Evolutionary conservation across 2,113 vertebrate genomes (phyloP).

Genomic region (Salvelinus alpinus): DNA sequence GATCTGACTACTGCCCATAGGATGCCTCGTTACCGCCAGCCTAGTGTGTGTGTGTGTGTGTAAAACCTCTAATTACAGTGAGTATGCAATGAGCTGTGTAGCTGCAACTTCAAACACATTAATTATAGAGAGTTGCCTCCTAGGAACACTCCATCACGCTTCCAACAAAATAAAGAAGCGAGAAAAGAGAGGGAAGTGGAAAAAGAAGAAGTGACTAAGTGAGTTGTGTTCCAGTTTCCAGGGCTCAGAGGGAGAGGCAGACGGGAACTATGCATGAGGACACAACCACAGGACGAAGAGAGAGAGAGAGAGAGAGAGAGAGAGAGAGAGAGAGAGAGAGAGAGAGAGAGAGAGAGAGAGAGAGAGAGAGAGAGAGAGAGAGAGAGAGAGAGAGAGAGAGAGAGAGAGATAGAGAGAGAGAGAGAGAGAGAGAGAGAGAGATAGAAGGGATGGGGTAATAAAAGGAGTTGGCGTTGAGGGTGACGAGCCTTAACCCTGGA

Average conservation of each 20-base stretch:
- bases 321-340: no score
- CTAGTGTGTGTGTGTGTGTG: constrained; percentile 18
- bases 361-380: no score
- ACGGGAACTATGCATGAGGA: background rate
- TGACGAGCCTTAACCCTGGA: background rate
- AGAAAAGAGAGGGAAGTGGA: constrained; percentile 9
- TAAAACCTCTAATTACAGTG: constrained; percentile 53
- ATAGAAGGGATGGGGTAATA: background rate
- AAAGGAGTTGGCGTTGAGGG: constrained; percentile 13
- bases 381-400: no score
- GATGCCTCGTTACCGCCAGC: constrained; percentile 31
- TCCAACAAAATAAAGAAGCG: constrained; percentile 50
- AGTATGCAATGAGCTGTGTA: constrained; percentile 60
- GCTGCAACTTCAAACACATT: constrained; percentile 70
- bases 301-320: no score
- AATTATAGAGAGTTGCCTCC: constrained; percentile 65
- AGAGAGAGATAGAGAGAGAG: no score
- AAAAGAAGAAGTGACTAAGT: background rate
- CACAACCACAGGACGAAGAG: background rate
- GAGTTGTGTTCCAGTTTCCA: constrained; percentile 36
- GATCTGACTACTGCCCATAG: constrained; percentile 25
- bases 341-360: no score
- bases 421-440: no score
- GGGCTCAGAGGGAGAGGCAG: background rate
- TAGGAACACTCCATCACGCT: constrained; percentile 46